A percentile compares a stretch with the other conserved stretches of the same genome.
These are phyloP conservation scores for Mellilla xanthometata DNA, from an alignment of 2,888 invertebrate species.

Conservation along the genomic window DNA sequence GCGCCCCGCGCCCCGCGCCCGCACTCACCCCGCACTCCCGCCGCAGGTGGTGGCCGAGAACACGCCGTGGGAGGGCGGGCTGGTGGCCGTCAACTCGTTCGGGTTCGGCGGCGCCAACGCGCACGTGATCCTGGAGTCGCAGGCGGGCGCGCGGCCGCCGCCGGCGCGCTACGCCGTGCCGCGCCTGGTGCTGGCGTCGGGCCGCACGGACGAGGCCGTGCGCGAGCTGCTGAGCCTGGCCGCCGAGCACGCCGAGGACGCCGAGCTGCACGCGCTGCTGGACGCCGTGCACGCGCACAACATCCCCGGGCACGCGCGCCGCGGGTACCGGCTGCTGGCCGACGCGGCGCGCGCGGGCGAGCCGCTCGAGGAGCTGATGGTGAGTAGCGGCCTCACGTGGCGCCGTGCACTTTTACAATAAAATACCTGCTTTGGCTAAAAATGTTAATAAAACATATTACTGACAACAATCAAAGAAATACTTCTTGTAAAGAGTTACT, in stretches of 20 bases:
- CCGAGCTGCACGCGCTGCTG: slow-evolving; percentile 89
- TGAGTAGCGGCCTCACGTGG: too few relatives aligned
- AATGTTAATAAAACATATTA: neutral
- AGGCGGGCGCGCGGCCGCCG: slow-evolving; percentile 84
- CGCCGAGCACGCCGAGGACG: slow-evolving; percentile 83
- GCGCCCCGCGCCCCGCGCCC: too few relatives aligned
- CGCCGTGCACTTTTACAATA: too few relatives aligned
- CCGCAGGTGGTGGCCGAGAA: slow-evolving; percentile 90
- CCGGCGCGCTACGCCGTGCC: slow-evolving; percentile 66
- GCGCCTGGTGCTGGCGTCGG: slow-evolving; percentile 87
- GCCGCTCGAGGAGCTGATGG: slow-evolving; percentile 37
- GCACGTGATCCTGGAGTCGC: slow-evolving; percentile 93
- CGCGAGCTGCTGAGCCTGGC: slow-evolving; percentile 85
- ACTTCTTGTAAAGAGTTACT: too few relatives aligned
- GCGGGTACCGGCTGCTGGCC: slow-evolving; percentile 90
- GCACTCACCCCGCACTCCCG: too few relatives aligned
- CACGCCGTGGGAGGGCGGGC: slow-evolving; percentile 94
- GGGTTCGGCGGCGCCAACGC: slow-evolving; percentile 99
- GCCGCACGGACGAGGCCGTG: slow-evolving; percentile 92
- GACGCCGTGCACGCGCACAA: slow-evolving; percentile 88
- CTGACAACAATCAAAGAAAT: too few relatives aligned
- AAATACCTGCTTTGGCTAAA: too few relatives aligned
- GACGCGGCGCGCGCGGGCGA: slow-evolving; percentile 30
- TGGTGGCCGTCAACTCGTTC: slow-evolving; percentile 97
- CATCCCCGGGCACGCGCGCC: slow-evolving; percentile 89